Percentiles rank a stretch among this genome's conserved stretches.
Evolutionary conservation across 2,113 vertebrate species (phyloP).

Genomic region (Struthio camelus): DNA sequence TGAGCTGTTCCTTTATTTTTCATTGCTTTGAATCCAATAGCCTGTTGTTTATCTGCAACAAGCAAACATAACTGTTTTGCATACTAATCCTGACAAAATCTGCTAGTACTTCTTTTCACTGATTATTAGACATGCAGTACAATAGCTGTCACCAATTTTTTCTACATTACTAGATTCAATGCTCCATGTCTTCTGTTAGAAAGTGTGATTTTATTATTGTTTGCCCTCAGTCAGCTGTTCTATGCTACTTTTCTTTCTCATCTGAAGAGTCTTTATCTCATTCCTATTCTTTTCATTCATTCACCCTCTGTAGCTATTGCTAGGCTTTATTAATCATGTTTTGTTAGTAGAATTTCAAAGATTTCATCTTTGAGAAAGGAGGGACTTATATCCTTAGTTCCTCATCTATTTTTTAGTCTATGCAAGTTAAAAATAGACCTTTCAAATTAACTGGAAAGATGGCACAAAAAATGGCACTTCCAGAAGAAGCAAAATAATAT

Average conservation of each 20-base stretch:
- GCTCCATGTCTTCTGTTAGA: neutral
- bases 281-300: neutral
- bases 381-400: neutral
- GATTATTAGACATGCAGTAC: neutral
- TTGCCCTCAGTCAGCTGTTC: neutral
- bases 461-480: neutral
- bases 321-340: neutral
- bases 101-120: neutral
- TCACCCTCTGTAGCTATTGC: neutral
- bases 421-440: neutral
- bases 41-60: neutral
- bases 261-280: neutral
- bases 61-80: neutral
- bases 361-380: neutral
- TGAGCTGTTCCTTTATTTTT: neutral
- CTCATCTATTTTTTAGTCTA: neutral
- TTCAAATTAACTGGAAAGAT: neutral
- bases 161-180: neutral
- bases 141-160: neutral
- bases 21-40: neutral
- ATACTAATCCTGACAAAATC: neutral
- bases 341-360: neutral
- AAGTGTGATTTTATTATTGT: neutral
- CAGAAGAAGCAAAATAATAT: neutral
- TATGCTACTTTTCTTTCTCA: neutral